Base-by-base conservation (phyloP, 2,888 invertebrate genomes). In the Aphidius colemani region DNA sequence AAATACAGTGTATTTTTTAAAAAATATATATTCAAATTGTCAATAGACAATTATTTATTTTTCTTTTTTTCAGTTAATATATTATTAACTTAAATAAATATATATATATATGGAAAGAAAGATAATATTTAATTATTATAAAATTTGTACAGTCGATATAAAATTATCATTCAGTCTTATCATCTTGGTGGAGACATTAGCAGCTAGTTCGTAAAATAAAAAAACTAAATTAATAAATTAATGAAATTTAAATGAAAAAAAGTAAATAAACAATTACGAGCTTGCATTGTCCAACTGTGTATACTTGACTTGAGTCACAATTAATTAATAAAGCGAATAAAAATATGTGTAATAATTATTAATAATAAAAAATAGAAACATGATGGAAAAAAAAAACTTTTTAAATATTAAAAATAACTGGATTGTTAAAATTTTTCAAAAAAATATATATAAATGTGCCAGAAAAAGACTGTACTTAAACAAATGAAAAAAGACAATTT, bases 141-240 rank as follows among this genome's bases (percentile, higher is more conserved):
- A 68, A 72, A 70, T 75, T 72, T 78, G 79, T 79, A 77, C 78
- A 78, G 79, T 76, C 73, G 73, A 75, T 73, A 71, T 70, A 75
- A 72, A 73, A 72, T 75, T 74, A 74, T 73, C 75, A 72, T 71
- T 76, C 74, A 74, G 74, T 75, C 72, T 71, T 71, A 68, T 71
- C 66, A 67, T 62, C 40, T 4, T 48, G 48, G 11, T 57, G 64
- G 69, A 72, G 73, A 75, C 71, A 70, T 72, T 75, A 72, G 75
- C 30, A 30, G 72, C 73, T 75, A 75, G 73, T 67, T 66, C 66
- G 70, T 75, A 70, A 73, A 72, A 30, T 5, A 30, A 30, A 30
- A 30, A 30, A 30, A 4, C 5, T 30, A 30, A 30, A 30, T 30
- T 30, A 30, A 30, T 30, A 30, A 30, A 30, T 30, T 30, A 30